phyloP scores from a whole-genome alignment of 1,140 invertebrate species.

The Akabosia matsudoensis region DNA sequence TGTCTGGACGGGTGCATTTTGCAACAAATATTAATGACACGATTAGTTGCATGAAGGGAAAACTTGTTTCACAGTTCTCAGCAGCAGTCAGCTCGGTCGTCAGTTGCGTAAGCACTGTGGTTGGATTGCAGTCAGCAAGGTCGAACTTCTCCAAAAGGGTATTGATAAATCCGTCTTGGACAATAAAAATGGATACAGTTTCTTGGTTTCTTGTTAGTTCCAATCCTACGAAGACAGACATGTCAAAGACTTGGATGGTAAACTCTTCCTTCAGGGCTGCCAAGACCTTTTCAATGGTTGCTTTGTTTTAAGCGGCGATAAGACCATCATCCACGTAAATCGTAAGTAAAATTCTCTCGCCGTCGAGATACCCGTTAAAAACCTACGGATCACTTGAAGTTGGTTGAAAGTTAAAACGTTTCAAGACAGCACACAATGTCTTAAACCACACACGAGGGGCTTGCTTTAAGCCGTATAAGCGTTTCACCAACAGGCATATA shows the following conservation, averaged over 20 bases:
- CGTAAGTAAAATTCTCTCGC: slow-evolving; percentile 42
- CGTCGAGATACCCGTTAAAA: slow-evolving; percentile 14
- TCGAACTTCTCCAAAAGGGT: slow-evolving; percentile 18
- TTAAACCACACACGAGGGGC: slow-evolving; percentile 52
- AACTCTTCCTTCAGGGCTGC: slow-evolving; percentile 49
- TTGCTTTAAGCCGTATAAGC: slow-evolving; percentile 54
- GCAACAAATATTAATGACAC: slow-evolving; percentile 28
- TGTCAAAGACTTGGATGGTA: slow-evolving; percentile 50
- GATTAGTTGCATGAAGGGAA: slow-evolving; percentile 28
- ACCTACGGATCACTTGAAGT: background rate
- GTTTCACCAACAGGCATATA: slow-evolving; percentile 48
- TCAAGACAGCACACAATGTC: background rate
- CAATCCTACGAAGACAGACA: slow-evolving; percentile 50
- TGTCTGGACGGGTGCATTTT: slow-evolving; percentile 27
- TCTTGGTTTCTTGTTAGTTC: slow-evolving; percentile 49
- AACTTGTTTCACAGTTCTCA: background rate
- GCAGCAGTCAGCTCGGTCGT: background rate
- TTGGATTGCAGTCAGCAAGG: slow-evolving; percentile 25
- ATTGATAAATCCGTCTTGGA: slow-evolving; percentile 2
- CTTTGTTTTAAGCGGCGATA: slow-evolving; percentile 46
- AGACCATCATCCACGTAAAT: slow-evolving; percentile 52
- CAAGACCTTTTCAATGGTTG: slow-evolving; percentile 47
- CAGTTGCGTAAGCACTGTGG: slow-evolving; percentile 23
- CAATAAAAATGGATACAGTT: slow-evolving; percentile 38
- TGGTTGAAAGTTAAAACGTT: background rate